Percentiles rank a stretch among this genome's conserved stretches.
phyloP scores from a whole-genome alignment of 2,113 vertebrate species.

The Pristiophorus japonicus region DNA sequence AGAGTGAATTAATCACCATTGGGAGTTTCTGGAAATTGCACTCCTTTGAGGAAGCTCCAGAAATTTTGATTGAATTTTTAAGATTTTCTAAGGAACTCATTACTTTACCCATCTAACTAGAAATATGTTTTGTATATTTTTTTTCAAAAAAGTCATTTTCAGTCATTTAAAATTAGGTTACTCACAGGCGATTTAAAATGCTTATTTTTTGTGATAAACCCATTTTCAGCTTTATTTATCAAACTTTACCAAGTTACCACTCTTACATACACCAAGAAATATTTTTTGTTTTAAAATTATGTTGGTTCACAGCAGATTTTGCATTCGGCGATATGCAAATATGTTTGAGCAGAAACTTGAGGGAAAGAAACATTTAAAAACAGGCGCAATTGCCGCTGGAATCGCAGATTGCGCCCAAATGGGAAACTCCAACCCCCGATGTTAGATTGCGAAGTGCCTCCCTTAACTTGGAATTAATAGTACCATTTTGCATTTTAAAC shows the following conservation, averaged over 20 bases:
- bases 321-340: not conserved
- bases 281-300: not conserved
- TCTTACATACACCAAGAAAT: not conserved
- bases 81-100: not conserved
- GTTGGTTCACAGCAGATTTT: not conserved
- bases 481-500: not conserved
- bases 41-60: too few relatives aligned
- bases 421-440: too few relatives aligned
- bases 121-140: not conserved
- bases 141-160: not conserved
- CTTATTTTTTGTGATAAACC: not conserved
- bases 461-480: not conserved
- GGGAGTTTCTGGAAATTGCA: too few relatives aligned
- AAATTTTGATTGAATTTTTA: not conserved
- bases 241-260: not conserved
- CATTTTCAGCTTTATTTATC: not conserved
- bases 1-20: too few relatives aligned
- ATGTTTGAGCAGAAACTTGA: not conserved
- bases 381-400: not conserved
- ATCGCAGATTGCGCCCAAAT: not conserved
- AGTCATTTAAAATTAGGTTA: not conserved
- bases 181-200: too few relatives aligned
- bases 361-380: not conserved
- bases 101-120: not conserved
- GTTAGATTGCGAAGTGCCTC: not conserved